Conservation (phyloP, 2,113 vertebrate species). For the Spea multiplicata region DNA sequence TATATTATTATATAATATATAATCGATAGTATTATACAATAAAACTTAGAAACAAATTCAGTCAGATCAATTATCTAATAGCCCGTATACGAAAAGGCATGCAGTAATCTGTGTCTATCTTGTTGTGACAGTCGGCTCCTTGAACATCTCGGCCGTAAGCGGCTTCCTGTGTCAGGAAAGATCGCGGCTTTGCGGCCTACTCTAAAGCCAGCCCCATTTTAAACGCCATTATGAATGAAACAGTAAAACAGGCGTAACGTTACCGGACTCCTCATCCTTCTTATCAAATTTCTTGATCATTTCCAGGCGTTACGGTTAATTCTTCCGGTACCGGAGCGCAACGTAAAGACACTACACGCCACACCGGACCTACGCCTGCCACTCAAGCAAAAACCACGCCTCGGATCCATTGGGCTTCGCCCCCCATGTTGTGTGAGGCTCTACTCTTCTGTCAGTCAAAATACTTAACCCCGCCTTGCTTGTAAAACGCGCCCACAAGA, state of each 20-base stretch:
- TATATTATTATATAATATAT: too few species aligned
- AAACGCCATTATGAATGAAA: background rate
- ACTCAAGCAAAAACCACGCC: slow-evolving; percentile 4
- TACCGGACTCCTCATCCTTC: slow-evolving; percentile 92
- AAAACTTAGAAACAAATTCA: too few species aligned
- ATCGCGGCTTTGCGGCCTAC: slow-evolving; percentile 34
- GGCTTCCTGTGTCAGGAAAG: slow-evolving; percentile 21
- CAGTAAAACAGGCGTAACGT: slow-evolving; percentile 12
- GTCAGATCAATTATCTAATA: too few species aligned
- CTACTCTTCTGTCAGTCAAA: background rate
- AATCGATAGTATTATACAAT: too few species aligned
- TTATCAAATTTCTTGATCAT: slow-evolving; percentile 99
- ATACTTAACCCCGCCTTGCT: background rate
- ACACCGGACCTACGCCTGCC: background rate
- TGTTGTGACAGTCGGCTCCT: background rate
- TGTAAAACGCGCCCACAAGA: too few species aligned
- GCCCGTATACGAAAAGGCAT: too few species aligned
- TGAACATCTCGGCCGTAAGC: background rate
- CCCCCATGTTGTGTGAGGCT: background rate
- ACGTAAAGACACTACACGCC: background rate
- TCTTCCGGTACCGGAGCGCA: slow-evolving; percentile 11
- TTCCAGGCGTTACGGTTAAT: slow-evolving; percentile 40
- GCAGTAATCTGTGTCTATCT: background rate
- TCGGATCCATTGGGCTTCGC: background rate
- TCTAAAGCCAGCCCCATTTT: background rate